A percentile compares a stretch with the other conserved stretches of the same genome.
phyloP scores from a whole-genome alignment of 2,797 vertebrate genomes.

The Crenichthys baileyi region DNA sequence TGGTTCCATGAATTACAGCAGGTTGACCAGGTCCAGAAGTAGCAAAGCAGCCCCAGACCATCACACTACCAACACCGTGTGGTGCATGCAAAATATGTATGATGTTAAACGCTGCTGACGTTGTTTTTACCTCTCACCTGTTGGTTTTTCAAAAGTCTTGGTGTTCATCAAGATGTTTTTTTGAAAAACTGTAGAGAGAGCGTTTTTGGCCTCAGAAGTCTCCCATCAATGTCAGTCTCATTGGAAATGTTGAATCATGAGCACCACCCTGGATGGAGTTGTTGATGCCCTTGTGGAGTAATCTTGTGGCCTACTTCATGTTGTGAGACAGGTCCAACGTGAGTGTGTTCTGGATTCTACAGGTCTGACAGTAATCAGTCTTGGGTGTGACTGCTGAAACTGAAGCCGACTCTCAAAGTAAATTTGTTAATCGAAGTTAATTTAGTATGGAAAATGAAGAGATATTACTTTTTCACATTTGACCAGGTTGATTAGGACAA shows the following conservation, averaged over 20 bases:
- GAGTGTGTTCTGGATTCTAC: background rate
- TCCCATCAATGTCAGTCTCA: background rate
- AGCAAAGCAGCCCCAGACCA: background rate
- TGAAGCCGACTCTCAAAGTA: too few relatives aligned
- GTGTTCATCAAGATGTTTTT: background rate
- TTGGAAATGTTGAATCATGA: background rate
- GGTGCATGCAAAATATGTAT: background rate
- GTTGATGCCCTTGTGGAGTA: background rate
- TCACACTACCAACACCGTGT: background rate
- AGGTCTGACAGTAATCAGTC: too few relatives aligned
- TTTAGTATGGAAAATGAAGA: too few relatives aligned
- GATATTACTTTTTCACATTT: background rate
- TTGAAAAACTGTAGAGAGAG: background rate
- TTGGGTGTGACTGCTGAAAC: too few relatives aligned
- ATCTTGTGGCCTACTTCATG: background rate
- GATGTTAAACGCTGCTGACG: background rate
- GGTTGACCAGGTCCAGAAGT: background rate
- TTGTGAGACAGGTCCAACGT: background rate
- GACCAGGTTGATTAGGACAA: background rate
- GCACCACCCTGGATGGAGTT: background rate
- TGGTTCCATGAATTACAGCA: background rate
- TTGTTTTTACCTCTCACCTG: background rate
- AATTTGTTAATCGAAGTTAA: too few relatives aligned
- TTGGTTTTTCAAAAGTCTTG: background rate
- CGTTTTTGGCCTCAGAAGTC: background rate